Conservation (phyloP, 1,140 invertebrate species). For the Eumeta japonica region DNA sequence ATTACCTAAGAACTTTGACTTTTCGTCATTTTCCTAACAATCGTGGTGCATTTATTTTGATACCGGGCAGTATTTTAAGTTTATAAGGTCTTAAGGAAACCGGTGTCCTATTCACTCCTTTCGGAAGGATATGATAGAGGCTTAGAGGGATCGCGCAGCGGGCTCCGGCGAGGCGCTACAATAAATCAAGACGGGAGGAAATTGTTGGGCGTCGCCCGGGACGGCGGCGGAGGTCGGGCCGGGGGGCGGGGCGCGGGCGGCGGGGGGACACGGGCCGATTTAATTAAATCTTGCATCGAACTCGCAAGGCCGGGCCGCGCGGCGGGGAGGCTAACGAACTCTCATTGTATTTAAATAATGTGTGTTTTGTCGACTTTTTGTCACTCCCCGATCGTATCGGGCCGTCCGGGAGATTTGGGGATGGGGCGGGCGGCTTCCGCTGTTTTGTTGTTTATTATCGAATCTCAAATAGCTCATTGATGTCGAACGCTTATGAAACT, state of each 20-base stretch:
- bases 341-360: constrained; percentile 54
- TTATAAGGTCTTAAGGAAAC: background rate
- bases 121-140: background rate
- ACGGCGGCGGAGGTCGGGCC: constrained; percentile 15
- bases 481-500: too few relatives aligned
- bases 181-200: constrained; percentile 63
- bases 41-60: background rate
- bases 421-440: too few relatives aligned
- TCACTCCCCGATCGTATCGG: too few relatives aligned
- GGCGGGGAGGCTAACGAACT: constrained; percentile 39
- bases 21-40: background rate
- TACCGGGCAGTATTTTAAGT: background rate
- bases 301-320: constrained; percentile 42
- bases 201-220: constrained; percentile 35
- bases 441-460: too few relatives aligned
- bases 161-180: constrained; percentile 44
- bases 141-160: constrained; percentile 7
- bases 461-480: too few relatives aligned
- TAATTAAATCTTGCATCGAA: constrained; percentile 54
- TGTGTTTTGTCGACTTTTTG: constrained; percentile 47
- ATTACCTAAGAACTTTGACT: background rate
- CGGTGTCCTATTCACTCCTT: background rate
- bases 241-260: constrained; percentile 15
- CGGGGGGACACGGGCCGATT: constrained; percentile 37
- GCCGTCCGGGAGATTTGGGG: too few relatives aligned